Conservation (phyloP, 2,113 vertebrate species). For the Coracopsis vasa region DNA sequence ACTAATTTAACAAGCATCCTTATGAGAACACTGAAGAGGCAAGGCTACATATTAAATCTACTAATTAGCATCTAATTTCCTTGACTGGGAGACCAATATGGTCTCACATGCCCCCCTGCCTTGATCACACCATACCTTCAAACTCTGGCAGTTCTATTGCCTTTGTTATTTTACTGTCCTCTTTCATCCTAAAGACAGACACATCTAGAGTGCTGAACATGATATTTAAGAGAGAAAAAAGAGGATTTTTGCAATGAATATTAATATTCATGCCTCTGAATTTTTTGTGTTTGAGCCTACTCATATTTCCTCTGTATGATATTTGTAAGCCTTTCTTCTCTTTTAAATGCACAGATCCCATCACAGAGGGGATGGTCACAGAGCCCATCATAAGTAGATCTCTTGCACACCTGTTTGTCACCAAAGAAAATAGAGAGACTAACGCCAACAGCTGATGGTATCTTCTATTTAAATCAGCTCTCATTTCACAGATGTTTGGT, state of each 20-base stretch:
- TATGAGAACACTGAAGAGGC: not conserved
- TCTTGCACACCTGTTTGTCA: not conserved
- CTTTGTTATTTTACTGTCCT: not conserved
- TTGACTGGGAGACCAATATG: not conserved
- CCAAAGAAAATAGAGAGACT: not conserved
- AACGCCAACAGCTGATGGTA: not conserved
- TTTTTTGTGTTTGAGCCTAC: not conserved
- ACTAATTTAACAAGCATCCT: not conserved
- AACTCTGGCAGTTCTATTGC: not conserved
- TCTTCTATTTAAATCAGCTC: not conserved
- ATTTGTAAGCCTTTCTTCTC: not conserved
- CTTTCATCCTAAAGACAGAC: not conserved
- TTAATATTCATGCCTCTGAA: not conserved
- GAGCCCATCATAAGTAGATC: not conserved
- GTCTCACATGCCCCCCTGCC: not conserved
- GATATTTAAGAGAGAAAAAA: not conserved
- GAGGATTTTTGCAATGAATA: not conserved
- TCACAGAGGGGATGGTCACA: not conserved
- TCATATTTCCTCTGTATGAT: not conserved
- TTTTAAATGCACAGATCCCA: not conserved
- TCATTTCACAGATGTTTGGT: constrained; percentile 1
- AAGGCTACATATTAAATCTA: not conserved
- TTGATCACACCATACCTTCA: not conserved
- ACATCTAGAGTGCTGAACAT: not conserved
- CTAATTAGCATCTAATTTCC: not conserved